A percentile compares a stretch with the other conserved stretches of the same genome.
Evolutionary conservation across 2,888 invertebrate species (phyloP).

Genomic region (Dicroscelio sp.): DNA sequence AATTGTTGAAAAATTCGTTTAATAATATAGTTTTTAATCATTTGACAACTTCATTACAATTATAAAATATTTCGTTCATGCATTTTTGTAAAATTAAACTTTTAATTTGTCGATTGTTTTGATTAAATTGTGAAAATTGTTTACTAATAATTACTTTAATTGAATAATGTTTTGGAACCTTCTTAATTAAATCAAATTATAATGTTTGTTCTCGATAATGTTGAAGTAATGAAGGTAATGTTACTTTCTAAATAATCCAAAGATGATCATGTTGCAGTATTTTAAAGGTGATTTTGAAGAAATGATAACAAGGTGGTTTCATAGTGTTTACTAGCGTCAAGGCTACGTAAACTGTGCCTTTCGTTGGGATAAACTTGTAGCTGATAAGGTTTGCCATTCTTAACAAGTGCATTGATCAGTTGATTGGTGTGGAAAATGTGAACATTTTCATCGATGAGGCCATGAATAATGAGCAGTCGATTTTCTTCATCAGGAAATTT

Average conservation of each 20-base stretch:
- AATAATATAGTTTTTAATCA: too few relatives aligned
- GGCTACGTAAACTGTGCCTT: constrained; percentile 98
- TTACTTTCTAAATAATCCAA: constrained; percentile 20
- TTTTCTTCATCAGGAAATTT: constrained; percentile 98
- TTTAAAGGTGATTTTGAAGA: constrained; percentile 95
- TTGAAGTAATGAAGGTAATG: neutral
- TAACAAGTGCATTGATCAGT: constrained; percentile 97
- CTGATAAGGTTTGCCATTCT: constrained; percentile 99
- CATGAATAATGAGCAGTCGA: constrained; percentile 98
- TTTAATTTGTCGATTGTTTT: too few relatives aligned
- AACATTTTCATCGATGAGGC: constrained; percentile 99
- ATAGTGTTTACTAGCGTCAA: constrained; percentile 99
- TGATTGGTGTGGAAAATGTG: constrained; percentile 99
- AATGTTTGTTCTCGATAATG: neutral
- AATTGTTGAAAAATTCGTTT: too few relatives aligned
- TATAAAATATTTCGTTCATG: too few relatives aligned
- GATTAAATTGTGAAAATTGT: too few relatives aligned
- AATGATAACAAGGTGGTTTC: constrained; percentile 98
- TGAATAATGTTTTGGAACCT: too few relatives aligned
- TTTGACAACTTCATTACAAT: too few relatives aligned
- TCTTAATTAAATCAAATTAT: too few relatives aligned
- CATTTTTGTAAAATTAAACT: too few relatives aligned
- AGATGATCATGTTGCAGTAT: constrained; percentile 61
- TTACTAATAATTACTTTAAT: too few relatives aligned
- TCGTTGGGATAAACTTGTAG: constrained; percentile 99